These are phyloP conservation scores for Eulemur coronatus DNA, from an alignment of 2,797 vertebrate genomes.

Conservation along the genomic window DNA sequence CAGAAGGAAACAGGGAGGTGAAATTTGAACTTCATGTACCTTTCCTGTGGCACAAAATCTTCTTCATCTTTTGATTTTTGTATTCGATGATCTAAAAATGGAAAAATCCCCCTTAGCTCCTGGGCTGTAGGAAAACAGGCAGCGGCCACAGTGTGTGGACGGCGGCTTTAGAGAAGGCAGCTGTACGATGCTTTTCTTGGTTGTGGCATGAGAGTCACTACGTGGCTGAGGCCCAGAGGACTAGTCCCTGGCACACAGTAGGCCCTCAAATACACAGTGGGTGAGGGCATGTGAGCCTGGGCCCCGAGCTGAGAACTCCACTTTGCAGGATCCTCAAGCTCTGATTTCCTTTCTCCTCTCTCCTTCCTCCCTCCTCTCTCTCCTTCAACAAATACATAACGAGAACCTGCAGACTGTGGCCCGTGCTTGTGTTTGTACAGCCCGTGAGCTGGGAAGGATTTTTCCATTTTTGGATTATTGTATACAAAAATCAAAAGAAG, in stretches of 20 bases:
- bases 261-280: not conserved
- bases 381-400: not conserved
- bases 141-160: fast-evolving
- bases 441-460: not conserved
- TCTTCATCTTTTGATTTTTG: not conserved
- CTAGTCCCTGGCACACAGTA: not conserved
- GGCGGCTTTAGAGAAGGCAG: not conserved
- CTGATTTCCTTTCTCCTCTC: not conserved
- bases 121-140: not conserved
- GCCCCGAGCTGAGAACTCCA: not conserved
- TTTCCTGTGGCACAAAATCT: not conserved
- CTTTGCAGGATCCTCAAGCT: not conserved
- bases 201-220: not conserved
- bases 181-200: not conserved
- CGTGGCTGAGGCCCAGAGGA: not conserved
- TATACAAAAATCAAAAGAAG: not conserved
- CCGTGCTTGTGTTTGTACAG: not conserved
- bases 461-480: not conserved
- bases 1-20: not conserved
- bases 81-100: not conserved
- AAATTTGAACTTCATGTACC: not conserved
- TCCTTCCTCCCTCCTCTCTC: not conserved
- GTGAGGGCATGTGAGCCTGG: not conserved
- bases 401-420: not conserved
- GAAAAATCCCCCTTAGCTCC: not conserved